These are phyloP conservation scores for Hephaestus fuliginosus DNA, from an alignment of 2,797 vertebrate species.

Conservation along the genomic window DNA sequence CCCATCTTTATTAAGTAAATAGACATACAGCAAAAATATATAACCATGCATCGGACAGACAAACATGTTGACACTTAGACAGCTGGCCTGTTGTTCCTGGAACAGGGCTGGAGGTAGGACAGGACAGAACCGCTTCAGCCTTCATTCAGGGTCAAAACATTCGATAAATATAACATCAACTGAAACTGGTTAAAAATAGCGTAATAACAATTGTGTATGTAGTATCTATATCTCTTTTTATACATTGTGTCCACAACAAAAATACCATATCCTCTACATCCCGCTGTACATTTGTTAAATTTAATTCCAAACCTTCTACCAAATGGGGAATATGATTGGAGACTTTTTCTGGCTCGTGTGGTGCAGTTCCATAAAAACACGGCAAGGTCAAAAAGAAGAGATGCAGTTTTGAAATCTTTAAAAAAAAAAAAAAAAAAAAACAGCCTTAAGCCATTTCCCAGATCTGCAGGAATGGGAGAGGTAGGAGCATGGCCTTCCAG, in stretches of 20 bases:
- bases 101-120: conserved; percentile 82
- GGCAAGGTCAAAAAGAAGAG: conserved; percentile 47
- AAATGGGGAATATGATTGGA: conserved; percentile 25
- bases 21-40: conserved; percentile 83
- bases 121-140: conserved; percentile 73
- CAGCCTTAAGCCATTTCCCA: conserved; percentile 56
- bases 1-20: conserved; percentile 85
- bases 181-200: conserved; percentile 69
- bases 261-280: conserved; percentile 39
- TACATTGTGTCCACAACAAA: conserved; percentile 67
- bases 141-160: conserved; percentile 70
- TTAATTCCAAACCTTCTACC: conserved; percentile 17
- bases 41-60: conserved; percentile 85
- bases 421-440: conserved; percentile 40
- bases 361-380: conserved; percentile 39
- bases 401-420: conserved; percentile 34
- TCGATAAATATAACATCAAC: conserved; percentile 73
- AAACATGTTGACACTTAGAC: conserved; percentile 72
- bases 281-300: conserved; percentile 37
- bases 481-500: conserved; percentile 50
- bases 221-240: conserved; percentile 52
- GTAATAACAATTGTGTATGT: conserved; percentile 49
- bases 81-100: conserved; percentile 73
- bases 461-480: conserved; percentile 66
- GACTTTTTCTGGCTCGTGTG: conserved; percentile 27